These are phyloP conservation scores for Hypercompe scribonia DNA, from an alignment of 2,888 invertebrate species.

Conservation along the genomic window DNA sequence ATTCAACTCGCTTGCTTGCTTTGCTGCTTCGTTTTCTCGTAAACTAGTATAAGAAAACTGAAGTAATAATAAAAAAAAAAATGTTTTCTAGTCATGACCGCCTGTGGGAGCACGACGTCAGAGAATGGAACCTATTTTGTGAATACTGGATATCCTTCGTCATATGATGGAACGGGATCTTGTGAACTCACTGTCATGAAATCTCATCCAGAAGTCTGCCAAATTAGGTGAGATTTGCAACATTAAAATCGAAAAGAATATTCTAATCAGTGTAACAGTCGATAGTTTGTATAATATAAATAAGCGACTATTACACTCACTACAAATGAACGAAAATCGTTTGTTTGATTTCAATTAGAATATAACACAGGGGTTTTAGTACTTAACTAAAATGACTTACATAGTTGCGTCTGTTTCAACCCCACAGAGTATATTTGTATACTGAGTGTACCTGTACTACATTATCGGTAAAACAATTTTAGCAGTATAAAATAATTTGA, in stretches of 20 bases:
- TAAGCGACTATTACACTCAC: no score
- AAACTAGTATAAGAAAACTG: neutral
- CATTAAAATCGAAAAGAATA: neutral
- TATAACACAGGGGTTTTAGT: neutral
- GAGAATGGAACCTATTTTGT: constrained; percentile 96
- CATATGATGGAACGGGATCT: constrained; percentile 92
- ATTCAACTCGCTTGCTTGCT: neutral
- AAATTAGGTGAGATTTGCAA: constrained; percentile 88
- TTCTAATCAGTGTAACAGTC: neutral
- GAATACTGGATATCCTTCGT: constrained; percentile 91
- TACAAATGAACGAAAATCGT: no score
- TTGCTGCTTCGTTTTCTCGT: neutral
- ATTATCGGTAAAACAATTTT: neutral
- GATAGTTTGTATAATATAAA: constrained; percentile 1
- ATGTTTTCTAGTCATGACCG: constrained; percentile 88
- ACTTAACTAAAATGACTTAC: neutral
- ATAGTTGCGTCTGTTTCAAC: neutral
- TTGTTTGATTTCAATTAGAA: neutral
- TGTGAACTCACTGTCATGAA: constrained; percentile 94
- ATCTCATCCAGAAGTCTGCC: constrained; percentile 92
- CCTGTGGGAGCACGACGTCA: constrained; percentile 91
- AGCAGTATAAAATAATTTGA: neutral
- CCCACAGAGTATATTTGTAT: neutral
- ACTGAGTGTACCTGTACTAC: neutral
- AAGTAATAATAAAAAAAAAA: neutral